Conservation (phyloP, 2,113 vertebrate species). For the Pithys albifrons region DNA sequence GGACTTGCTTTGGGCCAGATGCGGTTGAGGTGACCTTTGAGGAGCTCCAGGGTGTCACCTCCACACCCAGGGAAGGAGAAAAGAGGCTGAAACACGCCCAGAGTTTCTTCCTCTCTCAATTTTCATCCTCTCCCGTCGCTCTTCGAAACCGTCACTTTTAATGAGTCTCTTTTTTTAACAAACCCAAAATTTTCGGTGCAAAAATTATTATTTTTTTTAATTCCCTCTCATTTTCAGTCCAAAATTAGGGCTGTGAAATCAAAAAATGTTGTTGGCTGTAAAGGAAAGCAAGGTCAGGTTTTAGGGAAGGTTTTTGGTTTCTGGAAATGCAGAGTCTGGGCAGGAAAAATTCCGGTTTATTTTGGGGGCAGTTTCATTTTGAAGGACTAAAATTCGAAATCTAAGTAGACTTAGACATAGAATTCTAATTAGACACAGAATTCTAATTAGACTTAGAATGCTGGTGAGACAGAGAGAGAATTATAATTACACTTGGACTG, state of each 20-base stretch:
- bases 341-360: background rate
- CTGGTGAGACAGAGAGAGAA: background rate
- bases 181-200: background rate
- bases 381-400: background rate
- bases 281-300: background rate
- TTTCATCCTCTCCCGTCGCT: background rate
- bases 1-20: background rate
- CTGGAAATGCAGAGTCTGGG: background rate
- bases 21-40: background rate
- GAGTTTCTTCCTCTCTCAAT: fast-evolving
- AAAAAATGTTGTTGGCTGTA: fast-evolving
- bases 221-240: background rate
- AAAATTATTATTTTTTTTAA: fast-evolving
- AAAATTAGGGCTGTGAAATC: background rate
- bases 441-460: background rate
- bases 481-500: background rate
- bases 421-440: background rate
- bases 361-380: background rate
- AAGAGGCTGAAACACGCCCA: background rate
- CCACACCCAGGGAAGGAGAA: background rate
- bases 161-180: too few relatives aligned
- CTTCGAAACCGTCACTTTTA: too few relatives aligned
- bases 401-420: background rate
- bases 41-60: background rate
- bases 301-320: background rate